Percentiles rank a stretch among this genome's conserved stretches.
Conservation (phyloP, 2,797 vertebrate genomes). For the Pachyuromys duprasi region DNA sequence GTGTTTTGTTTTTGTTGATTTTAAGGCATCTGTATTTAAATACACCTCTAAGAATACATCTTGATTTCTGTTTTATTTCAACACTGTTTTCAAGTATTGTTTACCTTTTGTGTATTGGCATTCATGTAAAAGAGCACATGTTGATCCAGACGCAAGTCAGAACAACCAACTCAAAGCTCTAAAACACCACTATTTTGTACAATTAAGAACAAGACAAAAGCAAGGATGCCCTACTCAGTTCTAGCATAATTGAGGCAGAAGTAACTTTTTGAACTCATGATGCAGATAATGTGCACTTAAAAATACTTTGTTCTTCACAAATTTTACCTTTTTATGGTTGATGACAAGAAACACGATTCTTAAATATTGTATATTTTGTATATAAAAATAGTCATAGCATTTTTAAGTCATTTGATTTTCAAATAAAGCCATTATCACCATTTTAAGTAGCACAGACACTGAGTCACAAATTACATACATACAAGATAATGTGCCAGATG, state of each 20-base stretch:
- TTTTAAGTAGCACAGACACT: constrained; percentile 2
- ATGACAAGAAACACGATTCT: constrained; percentile 43
- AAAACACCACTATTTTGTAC: constrained; percentile 4
- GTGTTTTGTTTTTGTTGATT: constrained; percentile 19
- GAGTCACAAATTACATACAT: constrained; percentile 20
- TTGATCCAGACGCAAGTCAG: constrained; percentile 23
- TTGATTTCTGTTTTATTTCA: constrained; percentile 60
- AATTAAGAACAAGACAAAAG: constrained; percentile 34
- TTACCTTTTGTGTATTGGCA: constrained; percentile 36
- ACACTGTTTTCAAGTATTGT: constrained; percentile 22
- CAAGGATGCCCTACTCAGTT: constrained; percentile 20
- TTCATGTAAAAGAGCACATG: constrained; percentile 49
- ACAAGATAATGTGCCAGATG: constrained; percentile 45
- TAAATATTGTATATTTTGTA: constrained; percentile 56
- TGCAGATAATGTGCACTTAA: constrained; percentile 44
- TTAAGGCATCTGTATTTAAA: constrained; percentile 44
- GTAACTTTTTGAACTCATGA: constrained; percentile 16
- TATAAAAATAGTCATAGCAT: constrained; percentile 68
- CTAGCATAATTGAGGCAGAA: constrained; percentile 43
- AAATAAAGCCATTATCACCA: constrained; percentile 48
- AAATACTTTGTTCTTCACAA: constrained; percentile 62
- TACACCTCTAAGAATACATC: constrained; percentile 8
- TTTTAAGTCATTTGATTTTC: constrained; percentile 59
- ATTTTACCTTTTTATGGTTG: constrained; percentile 44
- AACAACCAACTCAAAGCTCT: neutral